Evolutionary conservation across 2,797 vertebrate species (phyloP).

Genomic region (Melanotaenia boesemani): DNA sequence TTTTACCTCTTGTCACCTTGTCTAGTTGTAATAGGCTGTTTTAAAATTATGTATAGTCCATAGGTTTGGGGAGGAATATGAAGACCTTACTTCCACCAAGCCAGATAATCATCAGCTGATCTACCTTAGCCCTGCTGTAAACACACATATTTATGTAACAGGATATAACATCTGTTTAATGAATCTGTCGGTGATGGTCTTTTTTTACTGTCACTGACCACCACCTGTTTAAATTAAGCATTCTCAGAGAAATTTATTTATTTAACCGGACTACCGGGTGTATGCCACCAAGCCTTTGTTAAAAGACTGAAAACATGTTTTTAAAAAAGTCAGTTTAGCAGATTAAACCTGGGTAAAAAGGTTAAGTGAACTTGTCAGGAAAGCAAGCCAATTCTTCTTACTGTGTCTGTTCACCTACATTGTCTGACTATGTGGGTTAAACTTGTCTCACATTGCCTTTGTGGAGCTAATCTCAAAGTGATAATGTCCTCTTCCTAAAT

Average conservation of each 20-base stretch:
- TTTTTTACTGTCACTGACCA: slow-evolving; percentile 20
- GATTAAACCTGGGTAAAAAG: background rate
- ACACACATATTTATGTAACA: slow-evolving; percentile 21
- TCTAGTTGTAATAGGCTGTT: slow-evolving; percentile 40
- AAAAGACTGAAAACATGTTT: background rate
- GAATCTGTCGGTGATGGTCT: slow-evolving; percentile 6
- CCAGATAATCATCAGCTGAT: slow-evolving; percentile 30
- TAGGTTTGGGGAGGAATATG: slow-evolving; percentile 11
- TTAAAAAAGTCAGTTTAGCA: slow-evolving; percentile 11
- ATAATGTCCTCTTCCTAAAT: slow-evolving; percentile 55
- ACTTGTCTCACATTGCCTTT: slow-evolving; percentile 21
- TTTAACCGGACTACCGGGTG: background rate
- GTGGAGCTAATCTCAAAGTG: slow-evolving; percentile 57
- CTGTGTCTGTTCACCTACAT: slow-evolving; percentile 12
- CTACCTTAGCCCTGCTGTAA: background rate
- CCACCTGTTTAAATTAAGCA: slow-evolving; percentile 7
- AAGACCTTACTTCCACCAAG: slow-evolving; percentile 11
- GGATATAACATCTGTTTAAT: background rate
- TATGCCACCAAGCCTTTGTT: background rate
- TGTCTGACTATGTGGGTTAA: slow-evolving; percentile 28
- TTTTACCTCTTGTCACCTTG: slow-evolving; percentile 65
- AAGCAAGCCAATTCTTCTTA: slow-evolving; percentile 2
- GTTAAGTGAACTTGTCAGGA: slow-evolving; percentile 4
- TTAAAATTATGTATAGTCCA: slow-evolving; percentile 7
- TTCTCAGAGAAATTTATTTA: slow-evolving; percentile 8